These are phyloP conservation scores for Stenotaenia linearis DNA, from an alignment of 2,888 invertebrate species.

Conservation along the genomic window DNA sequence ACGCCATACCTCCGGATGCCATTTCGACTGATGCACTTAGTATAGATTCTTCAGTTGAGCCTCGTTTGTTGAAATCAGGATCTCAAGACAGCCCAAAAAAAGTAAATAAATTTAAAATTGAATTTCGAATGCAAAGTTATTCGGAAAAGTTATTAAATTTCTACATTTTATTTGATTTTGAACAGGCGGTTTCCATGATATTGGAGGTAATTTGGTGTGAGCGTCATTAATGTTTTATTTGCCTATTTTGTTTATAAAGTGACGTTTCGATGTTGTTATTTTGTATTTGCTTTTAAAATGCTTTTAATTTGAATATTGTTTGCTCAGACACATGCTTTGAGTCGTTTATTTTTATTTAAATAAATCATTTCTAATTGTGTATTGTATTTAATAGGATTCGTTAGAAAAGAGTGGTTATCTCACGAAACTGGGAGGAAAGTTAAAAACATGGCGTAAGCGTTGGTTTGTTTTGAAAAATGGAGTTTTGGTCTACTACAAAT, in stretches of 20 bases:
- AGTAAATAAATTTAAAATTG: slow-evolving; percentile 34
- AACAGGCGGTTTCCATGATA: slow-evolving; percentile 16
- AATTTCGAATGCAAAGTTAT: too few species aligned
- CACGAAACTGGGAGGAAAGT: slow-evolving; percentile 84
- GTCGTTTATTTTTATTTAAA: too few species aligned
- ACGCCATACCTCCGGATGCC: slow-evolving; percentile 93
- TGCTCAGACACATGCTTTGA: not conserved
- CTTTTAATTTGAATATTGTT: too few species aligned
- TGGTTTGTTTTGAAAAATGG: slow-evolving; percentile 96
- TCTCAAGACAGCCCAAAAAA: slow-evolving; percentile 42
- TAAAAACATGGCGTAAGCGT: slow-evolving; percentile 92
- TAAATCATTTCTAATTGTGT: not conserved
- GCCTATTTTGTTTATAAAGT: not conserved
- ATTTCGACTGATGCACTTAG: slow-evolving; percentile 64
- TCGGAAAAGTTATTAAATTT: not conserved
- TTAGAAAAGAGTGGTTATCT: slow-evolving; percentile 85
- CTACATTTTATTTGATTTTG: not conserved
- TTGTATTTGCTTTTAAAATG: too few species aligned
- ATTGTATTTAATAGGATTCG: slow-evolving; percentile 42
- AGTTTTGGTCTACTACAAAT: slow-evolving; percentile 88
- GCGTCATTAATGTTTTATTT: not conserved
- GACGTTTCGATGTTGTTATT: not conserved
- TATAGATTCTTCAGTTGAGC: slow-evolving; percentile 61
- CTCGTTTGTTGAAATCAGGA: slow-evolving; percentile 33
- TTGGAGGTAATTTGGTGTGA: slow-evolving; percentile 19